Percentiles rank a stretch among this genome's conserved stretches.
phyloP scores from a whole-genome alignment of 2,113 vertebrate genomes.

The Tetraodon nigroviridis region DNA sequence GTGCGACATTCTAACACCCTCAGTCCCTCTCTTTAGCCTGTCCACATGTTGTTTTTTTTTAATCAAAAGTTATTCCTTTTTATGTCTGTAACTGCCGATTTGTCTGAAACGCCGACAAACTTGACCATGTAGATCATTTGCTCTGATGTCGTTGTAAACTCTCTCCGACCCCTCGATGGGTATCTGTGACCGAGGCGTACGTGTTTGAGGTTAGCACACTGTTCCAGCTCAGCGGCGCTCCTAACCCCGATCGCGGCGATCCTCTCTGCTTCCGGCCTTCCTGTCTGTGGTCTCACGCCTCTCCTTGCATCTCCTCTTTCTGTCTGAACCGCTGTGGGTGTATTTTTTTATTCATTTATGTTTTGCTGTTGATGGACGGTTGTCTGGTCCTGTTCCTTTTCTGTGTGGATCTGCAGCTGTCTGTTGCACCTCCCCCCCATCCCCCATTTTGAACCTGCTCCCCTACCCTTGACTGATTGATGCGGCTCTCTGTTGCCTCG shows the following conservation, averaged over 20 bases:
- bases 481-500: conserved; percentile 59
- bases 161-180: no score
- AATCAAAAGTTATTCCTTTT: no score
- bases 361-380: conserved; percentile 45
- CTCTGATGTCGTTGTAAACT: no score
- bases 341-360: conserved; percentile 1
- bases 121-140: no score
- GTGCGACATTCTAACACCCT: neutral
- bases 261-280: conserved; percentile 58
- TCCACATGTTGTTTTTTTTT: conserved; percentile 11
- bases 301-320: conserved; percentile 60
- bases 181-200: no score
- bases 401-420: conserved; percentile 62
- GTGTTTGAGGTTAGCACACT: neutral
- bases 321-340: conserved; percentile 59
- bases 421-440: conserved; percentile 53
- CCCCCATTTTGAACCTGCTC: conserved; percentile 49
- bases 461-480: conserved; percentile 53
- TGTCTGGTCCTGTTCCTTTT: conserved; percentile 42
- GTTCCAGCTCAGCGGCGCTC: conserved; percentile 11
- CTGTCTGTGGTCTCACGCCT: conserved; percentile 55
- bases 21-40: neutral
- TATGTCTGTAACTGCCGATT: no score
- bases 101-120: no score
- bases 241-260: conserved; percentile 43